Conservation (phyloP, 2,113 vertebrate genomes). For the Leuciscus idus region DNA sequence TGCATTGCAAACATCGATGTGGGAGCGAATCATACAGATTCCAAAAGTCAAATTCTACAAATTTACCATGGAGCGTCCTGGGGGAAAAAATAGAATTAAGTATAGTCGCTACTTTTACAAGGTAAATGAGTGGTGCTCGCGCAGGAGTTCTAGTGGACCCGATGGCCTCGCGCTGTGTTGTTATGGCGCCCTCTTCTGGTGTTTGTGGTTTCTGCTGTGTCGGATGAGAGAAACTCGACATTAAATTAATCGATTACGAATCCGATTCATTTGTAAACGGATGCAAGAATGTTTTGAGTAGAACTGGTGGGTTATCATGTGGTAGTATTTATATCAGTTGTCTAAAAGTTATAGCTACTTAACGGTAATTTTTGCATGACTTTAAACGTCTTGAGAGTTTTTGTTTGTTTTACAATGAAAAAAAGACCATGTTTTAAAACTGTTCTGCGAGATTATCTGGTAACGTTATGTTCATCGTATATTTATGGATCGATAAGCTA, state of each 20-base stretch:
- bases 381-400: conserved; percentile 51
- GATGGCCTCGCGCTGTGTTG: background rate
- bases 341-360: conserved; percentile 64
- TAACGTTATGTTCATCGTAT: conserved; percentile 62
- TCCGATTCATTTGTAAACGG: conserved; percentile 35
- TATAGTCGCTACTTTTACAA: background rate
- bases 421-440: conserved; percentile 64
- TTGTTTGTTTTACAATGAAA: conserved; percentile 35
- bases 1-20: background rate
- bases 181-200: conserved; percentile 63
- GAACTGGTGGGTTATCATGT: conserved; percentile 62
- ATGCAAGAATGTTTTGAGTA: conserved; percentile 62
- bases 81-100: no score
- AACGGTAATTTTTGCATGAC: conserved; percentile 60
- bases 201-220: conserved; percentile 43
- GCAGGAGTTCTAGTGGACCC: background rate
- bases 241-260: conserved; percentile 57
- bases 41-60: no score
- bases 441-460: conserved; percentile 66
- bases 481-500: conserved; percentile 81
- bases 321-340: conserved; percentile 73
- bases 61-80: no score
- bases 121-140: background rate
- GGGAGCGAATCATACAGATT: background rate
- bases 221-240: conserved; percentile 52